phyloP scores from a whole-genome alignment of 30 jellyfish, hydroid and myxozoan genomes.

The Aurelia aurita complex sp. Pacific region DNA sequence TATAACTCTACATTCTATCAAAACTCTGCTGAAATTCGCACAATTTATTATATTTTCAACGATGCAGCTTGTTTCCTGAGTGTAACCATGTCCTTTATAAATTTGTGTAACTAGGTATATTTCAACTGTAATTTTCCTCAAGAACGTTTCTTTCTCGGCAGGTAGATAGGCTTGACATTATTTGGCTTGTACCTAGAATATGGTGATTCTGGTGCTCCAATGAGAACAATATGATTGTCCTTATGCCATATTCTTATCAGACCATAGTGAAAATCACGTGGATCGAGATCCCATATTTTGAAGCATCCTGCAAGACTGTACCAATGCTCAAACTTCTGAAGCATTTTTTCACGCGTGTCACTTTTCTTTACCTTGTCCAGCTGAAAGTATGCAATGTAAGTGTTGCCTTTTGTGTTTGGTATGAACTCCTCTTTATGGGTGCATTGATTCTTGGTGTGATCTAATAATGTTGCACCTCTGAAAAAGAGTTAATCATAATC shows the following conservation, averaged over 20 bases:
- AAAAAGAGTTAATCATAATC: not conserved
- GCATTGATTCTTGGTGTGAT: constrained; percentile 85
- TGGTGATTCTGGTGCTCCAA: constrained; percentile 81
- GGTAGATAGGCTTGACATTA: constrained; percentile 56
- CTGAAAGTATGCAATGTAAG: constrained; percentile 75
- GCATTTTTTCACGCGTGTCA: not conserved
- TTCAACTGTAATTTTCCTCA: no score
- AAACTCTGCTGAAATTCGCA: no score
- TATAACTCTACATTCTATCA: no score
- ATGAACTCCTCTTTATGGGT: constrained; percentile 64
- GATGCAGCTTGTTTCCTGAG: no score
- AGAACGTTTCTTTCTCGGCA: constrained; percentile 9
- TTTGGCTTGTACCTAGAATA: constrained; percentile 74
- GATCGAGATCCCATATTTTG: constrained; percentile 86
- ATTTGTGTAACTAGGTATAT: no score
- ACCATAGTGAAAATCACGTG: constrained; percentile 87
- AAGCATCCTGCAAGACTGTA: constrained; percentile 74
- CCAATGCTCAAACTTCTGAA: constrained; percentile 32
- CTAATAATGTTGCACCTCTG: constrained; percentile 82
- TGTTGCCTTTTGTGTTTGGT: constrained; percentile 88
- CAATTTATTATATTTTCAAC: no score
- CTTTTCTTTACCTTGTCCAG: constrained; percentile 15
- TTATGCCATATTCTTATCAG: constrained; percentile 81
- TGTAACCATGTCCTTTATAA: no score
- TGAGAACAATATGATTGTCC: constrained; percentile 72